Conservation (phyloP, 1,140 invertebrate genomes). For the Metopolophium dirhodum region DNA sequence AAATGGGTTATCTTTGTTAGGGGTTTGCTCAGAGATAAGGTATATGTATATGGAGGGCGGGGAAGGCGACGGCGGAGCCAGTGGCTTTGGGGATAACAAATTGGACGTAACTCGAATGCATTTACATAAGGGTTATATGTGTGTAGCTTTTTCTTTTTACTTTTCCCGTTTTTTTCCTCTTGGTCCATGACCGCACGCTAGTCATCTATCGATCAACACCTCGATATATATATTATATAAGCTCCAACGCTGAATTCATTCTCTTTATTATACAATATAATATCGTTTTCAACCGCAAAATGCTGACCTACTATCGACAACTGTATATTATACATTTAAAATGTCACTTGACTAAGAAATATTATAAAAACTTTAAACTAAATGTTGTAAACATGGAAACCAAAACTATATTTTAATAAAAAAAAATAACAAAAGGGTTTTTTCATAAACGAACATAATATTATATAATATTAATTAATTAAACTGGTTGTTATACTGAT, state of each 20-base stretch:
- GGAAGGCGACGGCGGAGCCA: constrained; percentile 10
- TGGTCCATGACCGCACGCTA: constrained; percentile 44
- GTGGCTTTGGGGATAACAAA: constrained; percentile 58
- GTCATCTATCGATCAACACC: constrained; percentile 48
- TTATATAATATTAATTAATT: too few relatives aligned
- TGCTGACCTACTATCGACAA: not conserved
- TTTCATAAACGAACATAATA: too few relatives aligned
- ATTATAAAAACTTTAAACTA: not conserved
- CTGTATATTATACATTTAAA: not conserved
- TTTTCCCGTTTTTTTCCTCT: constrained; percentile 3
- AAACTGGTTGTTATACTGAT: too few relatives aligned
- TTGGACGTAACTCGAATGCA: constrained; percentile 59
- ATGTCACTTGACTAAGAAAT: not conserved
- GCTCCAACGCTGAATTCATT: not conserved
- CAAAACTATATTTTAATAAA: too few relatives aligned
- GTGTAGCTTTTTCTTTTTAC: constrained; percentile 49
- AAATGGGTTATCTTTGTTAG: constrained; percentile 59
- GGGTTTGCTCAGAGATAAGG: constrained; percentile 54
- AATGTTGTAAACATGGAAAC: not conserved
- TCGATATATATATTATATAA: not conserved
- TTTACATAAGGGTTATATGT: constrained; percentile 58
- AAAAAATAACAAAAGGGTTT: not conserved
- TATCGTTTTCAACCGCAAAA: not conserved
- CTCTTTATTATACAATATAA: not conserved
- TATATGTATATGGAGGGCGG: not conserved